Evolutionary conservation across 1,140 invertebrate species (phyloP).

Genomic region (Zophobas atratus): DNA sequence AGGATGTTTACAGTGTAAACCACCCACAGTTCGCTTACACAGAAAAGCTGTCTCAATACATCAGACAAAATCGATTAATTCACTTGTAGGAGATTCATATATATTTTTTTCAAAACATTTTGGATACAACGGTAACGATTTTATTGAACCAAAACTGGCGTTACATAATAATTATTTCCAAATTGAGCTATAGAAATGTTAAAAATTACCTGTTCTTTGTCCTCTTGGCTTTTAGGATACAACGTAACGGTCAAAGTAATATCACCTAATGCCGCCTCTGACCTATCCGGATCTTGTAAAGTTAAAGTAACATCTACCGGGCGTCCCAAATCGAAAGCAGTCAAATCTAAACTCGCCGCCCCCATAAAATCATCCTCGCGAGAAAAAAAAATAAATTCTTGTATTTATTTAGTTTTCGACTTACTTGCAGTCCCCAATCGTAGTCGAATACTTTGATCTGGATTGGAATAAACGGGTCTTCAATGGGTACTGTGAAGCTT

Average conservation of each 20-base stretch:
- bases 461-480: constrained; percentile 92
- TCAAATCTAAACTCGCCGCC: constrained; percentile 87
- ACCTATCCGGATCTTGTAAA: constrained; percentile 80
- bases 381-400: constrained; percentile 22
- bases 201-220: constrained; percentile 89
- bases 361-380: constrained; percentile 97
- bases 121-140: neutral
- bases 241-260: constrained; percentile 86
- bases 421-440: constrained; percentile 90
- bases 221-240: constrained; percentile 91
- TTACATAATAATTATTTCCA: neutral
- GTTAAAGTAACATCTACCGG: constrained; percentile 84
- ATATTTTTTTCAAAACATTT: constrained; percentile 14
- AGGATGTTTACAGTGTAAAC: constrained; percentile 24
- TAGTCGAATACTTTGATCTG: constrained; percentile 97
- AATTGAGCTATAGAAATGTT: neutral
- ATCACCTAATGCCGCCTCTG: constrained; percentile 83
- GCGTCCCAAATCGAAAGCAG: constrained; percentile 86
- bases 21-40: constrained; percentile 28
- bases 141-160: too few species aligned
- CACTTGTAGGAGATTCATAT: constrained; percentile 18
- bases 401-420: constrained; percentile 32
- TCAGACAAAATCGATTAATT: constrained; percentile 22
- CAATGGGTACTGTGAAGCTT: constrained; percentile 93
- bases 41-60: constrained; percentile 19